Evolutionary conservation across 2,888 invertebrate genomes (phyloP).

Genomic region (Emmelina monodactyla): DNA sequence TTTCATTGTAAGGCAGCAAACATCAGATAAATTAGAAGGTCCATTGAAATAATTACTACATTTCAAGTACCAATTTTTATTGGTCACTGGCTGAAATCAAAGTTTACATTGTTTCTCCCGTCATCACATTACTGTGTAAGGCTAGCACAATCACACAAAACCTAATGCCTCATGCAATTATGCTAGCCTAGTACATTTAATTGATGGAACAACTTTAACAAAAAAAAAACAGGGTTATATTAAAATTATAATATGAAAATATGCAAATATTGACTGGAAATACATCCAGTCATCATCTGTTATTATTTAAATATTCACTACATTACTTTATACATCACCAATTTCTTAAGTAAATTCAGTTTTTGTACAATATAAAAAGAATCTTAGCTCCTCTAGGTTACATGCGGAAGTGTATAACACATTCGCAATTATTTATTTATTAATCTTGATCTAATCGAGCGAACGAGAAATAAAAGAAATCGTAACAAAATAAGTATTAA

Average conservation of each 20-base stretch:
- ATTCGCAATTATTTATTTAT: conserved; percentile 40
- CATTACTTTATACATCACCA: conserved; percentile 66
- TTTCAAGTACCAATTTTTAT: conserved; percentile 61
- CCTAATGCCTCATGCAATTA: conserved; percentile 22
- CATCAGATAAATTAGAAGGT: no score
- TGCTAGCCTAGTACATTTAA: conserved; percentile 44
- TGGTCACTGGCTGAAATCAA: conserved; percentile 64
- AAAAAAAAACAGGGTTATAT: conserved; percentile 64
- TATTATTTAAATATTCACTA: conserved; percentile 66
- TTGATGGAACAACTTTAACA: conserved; percentile 58
- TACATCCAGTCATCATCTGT: conserved; percentile 60
- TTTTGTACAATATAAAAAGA: conserved; percentile 68
- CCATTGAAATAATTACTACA: conserved; percentile 51
- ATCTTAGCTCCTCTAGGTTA: conserved; percentile 59
- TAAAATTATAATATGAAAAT: conserved; percentile 68
- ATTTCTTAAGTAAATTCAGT: conserved; percentile 67
- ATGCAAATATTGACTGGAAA: conserved; percentile 62
- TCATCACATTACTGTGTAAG: conserved; percentile 35
- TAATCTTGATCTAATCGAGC: conserved; percentile 55
- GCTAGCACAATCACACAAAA: conserved; percentile 26
- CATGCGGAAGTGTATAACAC: conserved; percentile 50
- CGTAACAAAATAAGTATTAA: conserved; percentile 57
- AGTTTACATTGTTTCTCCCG: conserved; percentile 52
- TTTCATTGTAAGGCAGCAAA: no score
- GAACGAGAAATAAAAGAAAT: conserved; percentile 48